Evolutionary conservation across 2,113 vertebrate species (phyloP), one percentile per base, ranked within the genome.

Genomic region (Scopus umbretta): DNA sequence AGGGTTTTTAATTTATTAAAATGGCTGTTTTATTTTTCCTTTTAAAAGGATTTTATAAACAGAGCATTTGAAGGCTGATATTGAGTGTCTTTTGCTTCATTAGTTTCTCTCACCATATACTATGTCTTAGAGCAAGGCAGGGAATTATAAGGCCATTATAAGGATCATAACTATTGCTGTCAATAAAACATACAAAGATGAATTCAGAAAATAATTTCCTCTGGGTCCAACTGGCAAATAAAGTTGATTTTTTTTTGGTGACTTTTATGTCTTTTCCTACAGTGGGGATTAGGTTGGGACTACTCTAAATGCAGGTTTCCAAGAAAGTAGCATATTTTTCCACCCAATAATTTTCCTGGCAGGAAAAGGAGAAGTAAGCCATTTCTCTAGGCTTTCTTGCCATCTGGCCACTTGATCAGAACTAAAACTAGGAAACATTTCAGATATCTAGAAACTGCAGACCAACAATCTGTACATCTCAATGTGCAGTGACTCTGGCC

Each of bases 1-100:
- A 80, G 58, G 27, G 45, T 47, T 88, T 85, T 91, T 95, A 91
- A 95, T 93, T 95, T 95, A 94, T 96, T 95, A 91, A 92, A 94
- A 95, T 84, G 82, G 40, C 43, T 92, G 27, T 30, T 96, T 97
- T 96, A 96, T 84, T 93, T 95, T 95, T 84, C 76, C 30, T 78
- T 71, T 84, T 70, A 87, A 93, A 92, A 88, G 61, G 86, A 68
- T 93, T 95, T 94, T 88, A 82, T 95, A 91, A 96, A 96, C 94
- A 96, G 86, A 80, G 22, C 36, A 89, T 92, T 93, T 95, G 80
- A 90, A 94, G 56, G 83, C 91, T 86, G 68, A 32, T 65, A 88
- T 53, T 3, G 17, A 93, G 76, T 56, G 30, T 56, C 86, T 89
- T 95, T 90, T 91, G 90, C 95, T 88, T 95, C 92, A 89, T 94